phyloP scores from a whole-genome alignment of 2,888 invertebrate species.

The Parnassius apollo region DNA sequence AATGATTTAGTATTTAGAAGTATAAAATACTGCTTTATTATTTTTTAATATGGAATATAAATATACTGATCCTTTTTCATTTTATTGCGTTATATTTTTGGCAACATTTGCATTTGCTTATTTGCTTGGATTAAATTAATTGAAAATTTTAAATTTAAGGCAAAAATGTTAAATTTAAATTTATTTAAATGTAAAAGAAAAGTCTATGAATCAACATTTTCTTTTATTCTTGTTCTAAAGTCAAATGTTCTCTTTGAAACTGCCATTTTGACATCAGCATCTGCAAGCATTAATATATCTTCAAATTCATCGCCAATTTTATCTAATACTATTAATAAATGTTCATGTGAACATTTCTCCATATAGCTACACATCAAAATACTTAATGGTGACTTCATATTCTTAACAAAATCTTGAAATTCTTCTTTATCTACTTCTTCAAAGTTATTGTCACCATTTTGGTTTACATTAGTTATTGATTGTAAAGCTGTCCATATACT shows the following conservation, averaged over 20 bases:
- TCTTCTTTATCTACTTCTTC: constrained; percentile 56
- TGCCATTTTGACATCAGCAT: constrained; percentile 41
- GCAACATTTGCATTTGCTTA: too few relatives aligned
- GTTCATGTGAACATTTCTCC: constrained; percentile 52
- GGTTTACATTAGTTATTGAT: constrained; percentile 44
- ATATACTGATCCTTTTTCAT: too few relatives aligned
- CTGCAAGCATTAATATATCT: constrained; percentile 48
- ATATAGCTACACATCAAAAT: constrained; percentile 57
- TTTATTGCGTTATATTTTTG: too few relatives aligned
- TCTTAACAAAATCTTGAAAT: constrained; percentile 46
- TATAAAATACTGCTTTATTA: too few relatives aligned
- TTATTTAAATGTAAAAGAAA: constrained; percentile 3
- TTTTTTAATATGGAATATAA: too few relatives aligned
- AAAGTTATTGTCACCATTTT: constrained; percentile 49
- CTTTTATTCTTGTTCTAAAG: constrained; percentile 56
- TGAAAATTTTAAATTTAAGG: too few relatives aligned
- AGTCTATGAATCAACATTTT: constrained; percentile 51
- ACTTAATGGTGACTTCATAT: constrained; percentile 54
- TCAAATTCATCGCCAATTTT: constrained; percentile 52
- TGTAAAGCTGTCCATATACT: constrained; percentile 61
- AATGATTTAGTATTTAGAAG: too few relatives aligned
- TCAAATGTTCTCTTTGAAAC: constrained; percentile 50
- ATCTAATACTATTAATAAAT: constrained; percentile 52
- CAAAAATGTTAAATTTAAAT: too few relatives aligned
- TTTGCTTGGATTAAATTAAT: too few relatives aligned